Evolutionary conservation across 2,888 invertebrate species (phyloP).

Genomic region (Ctena decussata): DNA sequence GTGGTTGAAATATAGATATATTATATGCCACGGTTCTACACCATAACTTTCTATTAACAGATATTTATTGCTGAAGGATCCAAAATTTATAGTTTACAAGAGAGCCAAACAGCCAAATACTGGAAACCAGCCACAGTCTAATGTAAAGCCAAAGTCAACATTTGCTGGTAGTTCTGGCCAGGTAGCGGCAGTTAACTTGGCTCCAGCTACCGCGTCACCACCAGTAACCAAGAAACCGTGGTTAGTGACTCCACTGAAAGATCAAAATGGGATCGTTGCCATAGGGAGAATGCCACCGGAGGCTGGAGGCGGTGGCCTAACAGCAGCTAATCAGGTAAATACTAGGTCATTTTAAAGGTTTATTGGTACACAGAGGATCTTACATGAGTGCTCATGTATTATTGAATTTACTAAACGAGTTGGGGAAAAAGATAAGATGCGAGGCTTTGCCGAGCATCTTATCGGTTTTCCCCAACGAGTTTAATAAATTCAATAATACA

Average conservation of each 20-base stretch:
- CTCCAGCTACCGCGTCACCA: not conserved
- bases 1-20: too few relatives aligned
- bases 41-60: too few relatives aligned
- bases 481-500: too few relatives aligned
- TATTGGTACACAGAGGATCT: too few relatives aligned
- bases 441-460: too few relatives aligned
- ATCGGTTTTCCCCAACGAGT: too few relatives aligned
- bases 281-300: not conserved
- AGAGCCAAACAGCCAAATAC: not conserved
- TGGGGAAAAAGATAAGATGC: too few relatives aligned
- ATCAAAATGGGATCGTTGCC: not conserved
- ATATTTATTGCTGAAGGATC: conserved; percentile 55
- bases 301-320: not conserved
- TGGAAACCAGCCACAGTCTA: not conserved
- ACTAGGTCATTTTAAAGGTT: too few relatives aligned
- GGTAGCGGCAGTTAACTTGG: not conserved
- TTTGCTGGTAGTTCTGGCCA: not conserved
- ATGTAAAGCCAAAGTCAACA: not conserved
- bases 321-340: not conserved
- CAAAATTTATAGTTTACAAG: conserved; percentile 52
- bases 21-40: too few relatives aligned
- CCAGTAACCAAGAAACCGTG: not conserved
- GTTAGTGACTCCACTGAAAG: not conserved
- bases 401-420: too few relatives aligned
- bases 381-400: too few relatives aligned